Evolutionary conservation across 2,888 invertebrate species (phyloP), one percentile per base, ranked within the genome.

Genomic region (Archips xylosteana): DNA sequence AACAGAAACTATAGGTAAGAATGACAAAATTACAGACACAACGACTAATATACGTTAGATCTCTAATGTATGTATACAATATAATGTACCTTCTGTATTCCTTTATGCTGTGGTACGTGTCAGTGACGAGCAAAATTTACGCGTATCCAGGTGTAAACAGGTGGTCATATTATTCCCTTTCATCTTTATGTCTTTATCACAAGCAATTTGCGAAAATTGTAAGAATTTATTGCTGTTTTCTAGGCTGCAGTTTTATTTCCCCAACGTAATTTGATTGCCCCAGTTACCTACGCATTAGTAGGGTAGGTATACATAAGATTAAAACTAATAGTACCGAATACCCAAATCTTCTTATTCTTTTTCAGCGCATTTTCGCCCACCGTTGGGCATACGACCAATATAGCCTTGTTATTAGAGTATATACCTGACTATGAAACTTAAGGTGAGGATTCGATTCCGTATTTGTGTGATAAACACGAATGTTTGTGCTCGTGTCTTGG

Each of bases 151-250:
- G 61, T 74, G 74, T 70, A 72, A 76, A 78, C 78, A 78, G 78
- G 78, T 78, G 78, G 78, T 76, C 75, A 71, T 76, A 70, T 71
- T 54, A 57, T 65, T 61, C 57, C 67, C 72, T 73, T 70, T 74
- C 45, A 74, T 65, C 69, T 72, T 62, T 63, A 72, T 67, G 62
- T 62, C 57, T 72, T 63, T 63, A 57, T 68, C 45, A 57, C 57
- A 39, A 68, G 68, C 63, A 72, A 68, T 72, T 68, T 72, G 57
- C 54, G 67, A 49, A 54, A 70, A n/a, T 63, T 57, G 49, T 15
- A 60, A 42, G n/a, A 47, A 71, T 66, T 71, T 54, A 51, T 60
- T 60, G 12, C 15, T 32, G 39, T 3, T 65, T 71, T 71, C 39
- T 64, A 64, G 57, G 57, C 15, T 45, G 8, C 57, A 13, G 12